These are phyloP conservation scores for Leptodactylus fallax DNA, from an alignment of 2,797 vertebrate species.

Conservation along the genomic window DNA sequence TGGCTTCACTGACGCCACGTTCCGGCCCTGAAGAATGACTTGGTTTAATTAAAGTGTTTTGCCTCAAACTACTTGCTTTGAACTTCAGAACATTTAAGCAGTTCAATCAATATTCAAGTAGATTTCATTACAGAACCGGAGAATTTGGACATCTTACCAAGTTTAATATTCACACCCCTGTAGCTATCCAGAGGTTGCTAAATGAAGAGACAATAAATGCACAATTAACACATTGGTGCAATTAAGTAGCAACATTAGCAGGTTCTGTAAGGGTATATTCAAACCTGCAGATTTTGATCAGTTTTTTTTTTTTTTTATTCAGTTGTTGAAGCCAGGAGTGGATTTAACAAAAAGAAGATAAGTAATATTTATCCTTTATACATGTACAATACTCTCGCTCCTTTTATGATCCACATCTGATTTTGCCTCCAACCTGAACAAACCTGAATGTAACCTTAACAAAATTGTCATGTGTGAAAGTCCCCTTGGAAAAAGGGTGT, in stretches of 20 bases:
- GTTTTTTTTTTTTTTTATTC: too few species aligned
- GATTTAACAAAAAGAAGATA: too few species aligned
- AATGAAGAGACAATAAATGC: constrained; percentile 29
- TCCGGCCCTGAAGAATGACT: constrained; percentile 29
- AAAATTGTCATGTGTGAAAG: too few species aligned
- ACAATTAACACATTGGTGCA: not conserved
- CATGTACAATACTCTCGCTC: too few species aligned
- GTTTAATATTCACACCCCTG: constrained; percentile 37
- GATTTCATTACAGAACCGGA: constrained; percentile 24
- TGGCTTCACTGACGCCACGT: not conserved
- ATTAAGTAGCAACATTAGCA: not conserved
- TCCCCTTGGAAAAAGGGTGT: too few species aligned
- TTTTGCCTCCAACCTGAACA: too few species aligned
- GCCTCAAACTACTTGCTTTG: constrained; percentile 52
- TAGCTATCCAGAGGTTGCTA: constrained; percentile 6
- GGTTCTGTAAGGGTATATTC: too few species aligned
- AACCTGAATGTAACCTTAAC: too few species aligned
- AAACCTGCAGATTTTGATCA: too few species aligned
- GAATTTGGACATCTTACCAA: constrained; percentile 14
- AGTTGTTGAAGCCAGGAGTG: too few species aligned
- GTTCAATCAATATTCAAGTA: constrained; percentile 44
- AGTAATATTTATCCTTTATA: too few species aligned
- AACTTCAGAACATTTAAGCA: constrained; percentile 43
- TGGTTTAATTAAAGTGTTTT: constrained; percentile 49
- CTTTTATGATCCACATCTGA: too few species aligned